phyloP scores from a whole-genome alignment of 2,888 invertebrate species.

The Pammene aurita region DNA sequence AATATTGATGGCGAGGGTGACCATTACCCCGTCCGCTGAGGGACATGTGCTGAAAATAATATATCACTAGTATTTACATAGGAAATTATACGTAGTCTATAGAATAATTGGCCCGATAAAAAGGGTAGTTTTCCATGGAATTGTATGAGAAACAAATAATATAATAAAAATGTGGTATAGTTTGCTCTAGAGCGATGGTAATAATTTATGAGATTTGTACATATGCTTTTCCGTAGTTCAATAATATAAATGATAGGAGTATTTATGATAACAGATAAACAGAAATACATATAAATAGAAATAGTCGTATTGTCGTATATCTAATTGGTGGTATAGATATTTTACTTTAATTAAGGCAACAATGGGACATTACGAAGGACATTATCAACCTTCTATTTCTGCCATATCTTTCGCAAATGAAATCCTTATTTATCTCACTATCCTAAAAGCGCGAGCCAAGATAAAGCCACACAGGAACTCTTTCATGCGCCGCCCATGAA shows the following conservation, averaged over 20 bases:
- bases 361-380: no score
- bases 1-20: conserved; percentile 43
- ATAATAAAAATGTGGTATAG: conserved; percentile 3
- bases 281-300: no score
- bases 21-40: conserved; percentile 36
- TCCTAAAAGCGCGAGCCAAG: conserved; percentile 15
- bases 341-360: no score
- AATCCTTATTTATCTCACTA: conserved; percentile 7
- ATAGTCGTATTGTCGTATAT: no score
- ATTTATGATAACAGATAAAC: no score
- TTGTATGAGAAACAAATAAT: not conserved
- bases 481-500: conserved; percentile 22
- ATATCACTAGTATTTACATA: conserved; percentile 39
- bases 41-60: conserved; percentile 41
- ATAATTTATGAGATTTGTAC: no score
- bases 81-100: conserved; percentile 26
- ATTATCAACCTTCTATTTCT: not conserved
- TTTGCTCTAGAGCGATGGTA: not conserved
- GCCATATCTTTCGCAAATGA: conserved; percentile 1
- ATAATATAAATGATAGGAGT: no score
- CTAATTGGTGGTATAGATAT: no score
- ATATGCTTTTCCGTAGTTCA: no score
- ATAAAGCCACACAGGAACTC: conserved; percentile 22
- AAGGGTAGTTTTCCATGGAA: conserved; percentile 3
- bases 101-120: conserved; percentile 28